Base-by-base conservation (phyloP, 2,888 invertebrate genomes). In the Heliconius cydno region DNA sequence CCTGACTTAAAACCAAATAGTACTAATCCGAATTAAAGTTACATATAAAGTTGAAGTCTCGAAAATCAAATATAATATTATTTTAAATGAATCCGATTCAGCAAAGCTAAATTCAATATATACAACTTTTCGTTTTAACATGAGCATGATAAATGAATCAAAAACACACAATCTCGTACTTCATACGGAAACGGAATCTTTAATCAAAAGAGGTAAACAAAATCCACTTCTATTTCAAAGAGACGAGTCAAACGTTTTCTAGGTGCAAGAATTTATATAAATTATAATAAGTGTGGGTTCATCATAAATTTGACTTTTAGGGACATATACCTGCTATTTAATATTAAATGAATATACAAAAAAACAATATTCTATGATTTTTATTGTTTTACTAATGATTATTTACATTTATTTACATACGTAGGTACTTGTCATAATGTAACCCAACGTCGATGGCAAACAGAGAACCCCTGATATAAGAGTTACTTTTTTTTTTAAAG, bases 161-260 rank as follows among this genome's bases (percentile, higher is more conserved):
- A 52, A 65, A 52, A 72, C 30, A 30, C 22, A 52, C 72, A 52
- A 57, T 72, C 19, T 72, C 52, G 52, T 52, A 22, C 15, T 41
- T 30, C 30, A 41, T 22, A 52, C 30, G 52, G 52, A 72, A 30
- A 72, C 22, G 30, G 72, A 72, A 72, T 72, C 30, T 57, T 72
- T 52, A 57, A 72, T 72, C 72, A 72, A 72, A 72, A 52, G 30
- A 71, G 19, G 52, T 72, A 52, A 72, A 72, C 52, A 72, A 68
- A 52, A 72, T 57, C 22, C 30, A 30, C 72, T 72, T 72, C 25
- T 52, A 72, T 72, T 72, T 57, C 52, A 72, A 72, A 72, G 72
- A 52, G 72, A 72, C 10, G 52, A 52, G 12, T 71, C 30, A 12
- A 71, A 30, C 52, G 52, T 52, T 72, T 72, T 72, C 22, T 68